A percentile compares a stretch with the other conserved stretches of the same genome.
phyloP scores from a whole-genome alignment of 2,797 vertebrate genomes.

The Typhlichthys eigenmanni region DNA sequence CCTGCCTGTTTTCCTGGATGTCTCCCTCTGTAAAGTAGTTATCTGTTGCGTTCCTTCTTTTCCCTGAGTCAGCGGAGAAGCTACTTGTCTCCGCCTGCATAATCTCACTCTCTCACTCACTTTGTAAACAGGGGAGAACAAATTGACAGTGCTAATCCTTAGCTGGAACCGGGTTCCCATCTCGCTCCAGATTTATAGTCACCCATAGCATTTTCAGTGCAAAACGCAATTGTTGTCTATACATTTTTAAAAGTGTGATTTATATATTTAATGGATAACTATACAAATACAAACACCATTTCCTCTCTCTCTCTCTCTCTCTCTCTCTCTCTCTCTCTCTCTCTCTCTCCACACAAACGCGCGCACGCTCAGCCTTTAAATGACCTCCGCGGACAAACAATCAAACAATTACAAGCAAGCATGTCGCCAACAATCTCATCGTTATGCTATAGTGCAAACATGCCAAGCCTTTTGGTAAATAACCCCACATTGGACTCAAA shows the following conservation, averaged over 20 bases:
- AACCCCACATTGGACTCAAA: background rate
- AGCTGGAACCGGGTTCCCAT: too few species aligned
- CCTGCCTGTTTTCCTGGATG: too few species aligned
- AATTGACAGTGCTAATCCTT: slow-evolving; percentile 32
- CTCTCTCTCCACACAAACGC: background rate
- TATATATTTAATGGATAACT: too few species aligned
- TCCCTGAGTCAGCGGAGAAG: slow-evolving; percentile 2
- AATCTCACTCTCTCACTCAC: slow-evolving; percentile 37
- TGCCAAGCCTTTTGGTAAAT: background rate
- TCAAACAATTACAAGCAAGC: background rate
- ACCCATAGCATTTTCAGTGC: too few species aligned
- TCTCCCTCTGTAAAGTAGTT: slow-evolving; percentile 25
- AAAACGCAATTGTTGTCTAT: too few species aligned
- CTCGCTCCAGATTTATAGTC: too few species aligned
- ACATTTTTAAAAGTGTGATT: too few species aligned
- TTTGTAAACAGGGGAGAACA: slow-evolving; percentile 51
- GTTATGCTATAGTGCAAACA: background rate
- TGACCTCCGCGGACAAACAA: background rate
- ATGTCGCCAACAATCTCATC: too few species aligned
- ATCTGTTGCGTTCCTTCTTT: slow-evolving; percentile 6
- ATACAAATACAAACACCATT: too few species aligned
- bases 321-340: slow-evolving; percentile 7
- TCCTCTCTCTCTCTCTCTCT: background rate
- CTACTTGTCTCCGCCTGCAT: slow-evolving; percentile 60
- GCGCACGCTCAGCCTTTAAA: too few species aligned